phyloP scores from a whole-genome alignment of 1,140 invertebrate genomes.

The Arctopsyche grandis region DNA sequence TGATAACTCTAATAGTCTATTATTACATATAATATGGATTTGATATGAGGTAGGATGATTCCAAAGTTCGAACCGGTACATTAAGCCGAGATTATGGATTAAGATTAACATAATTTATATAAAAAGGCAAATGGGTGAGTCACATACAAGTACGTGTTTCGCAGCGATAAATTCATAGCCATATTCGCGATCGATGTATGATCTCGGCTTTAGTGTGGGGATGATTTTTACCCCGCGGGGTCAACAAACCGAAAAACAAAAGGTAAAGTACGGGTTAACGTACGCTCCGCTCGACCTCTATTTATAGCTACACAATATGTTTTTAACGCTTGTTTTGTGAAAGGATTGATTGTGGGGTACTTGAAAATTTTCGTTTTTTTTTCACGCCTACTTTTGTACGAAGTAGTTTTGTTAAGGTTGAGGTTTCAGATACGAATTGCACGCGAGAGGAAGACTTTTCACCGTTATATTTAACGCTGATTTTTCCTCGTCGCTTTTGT shows the following conservation, averaged over 20 bases:
- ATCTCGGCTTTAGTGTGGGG: not conserved
- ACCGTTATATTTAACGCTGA: not conserved
- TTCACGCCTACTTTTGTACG: too few species aligned
- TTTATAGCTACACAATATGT: constrained; percentile 43
- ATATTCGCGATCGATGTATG: not conserved
- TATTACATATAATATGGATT: too few species aligned
- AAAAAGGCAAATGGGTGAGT: not conserved
- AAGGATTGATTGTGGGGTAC: constrained; percentile 31
- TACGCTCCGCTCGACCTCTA: constrained; percentile 41
- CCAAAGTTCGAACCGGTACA: too few species aligned
- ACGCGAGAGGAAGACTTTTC: not conserved
- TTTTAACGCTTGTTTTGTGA: constrained; percentile 41
- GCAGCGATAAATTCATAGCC: not conserved
- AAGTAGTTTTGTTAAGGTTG: too few species aligned
- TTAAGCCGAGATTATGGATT: too few species aligned
- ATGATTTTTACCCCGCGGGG: constrained; percentile 38
- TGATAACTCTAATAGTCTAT: too few species aligned
- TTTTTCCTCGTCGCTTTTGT: constrained; percentile 10
- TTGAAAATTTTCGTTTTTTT: not conserved
- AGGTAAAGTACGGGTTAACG: constrained; percentile 38
- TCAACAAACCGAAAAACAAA: constrained; percentile 43
- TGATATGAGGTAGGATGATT: too few species aligned
- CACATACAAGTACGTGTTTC: not conserved
- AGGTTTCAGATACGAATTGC: too few species aligned
- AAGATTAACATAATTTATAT: not conserved